These are phyloP conservation scores for Enteromius thamalakanensis DNA, from an alignment of 2,797 vertebrate species.

Conservation along the genomic window DNA sequence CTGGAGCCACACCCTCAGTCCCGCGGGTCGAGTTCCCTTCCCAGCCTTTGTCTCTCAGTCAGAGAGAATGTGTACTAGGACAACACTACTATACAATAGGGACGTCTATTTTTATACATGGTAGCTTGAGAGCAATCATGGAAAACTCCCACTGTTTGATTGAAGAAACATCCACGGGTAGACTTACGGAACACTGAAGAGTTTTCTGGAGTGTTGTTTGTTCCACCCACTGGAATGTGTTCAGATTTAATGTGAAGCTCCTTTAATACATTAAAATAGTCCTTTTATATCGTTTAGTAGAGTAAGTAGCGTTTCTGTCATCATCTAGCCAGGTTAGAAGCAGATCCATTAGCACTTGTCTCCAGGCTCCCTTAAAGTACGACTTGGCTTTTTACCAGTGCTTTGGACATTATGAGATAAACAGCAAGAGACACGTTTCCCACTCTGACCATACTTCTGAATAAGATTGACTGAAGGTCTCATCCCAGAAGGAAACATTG, in stretches of 20 bases:
- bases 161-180: constrained; percentile 3
- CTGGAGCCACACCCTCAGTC: constrained; percentile 65
- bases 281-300: constrained; percentile 31
- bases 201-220: constrained; percentile 25
- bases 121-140: constrained; percentile 28
- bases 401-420: constrained; percentile 43
- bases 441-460: constrained; percentile 33
- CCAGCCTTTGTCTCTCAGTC: constrained; percentile 46
- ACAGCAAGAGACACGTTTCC: constrained; percentile 37
- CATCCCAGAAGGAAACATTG: constrained; percentile 25
- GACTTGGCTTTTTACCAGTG: constrained; percentile 39
- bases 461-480: constrained; percentile 46
- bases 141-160: constrained; percentile 34
- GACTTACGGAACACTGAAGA: constrained; percentile 10
- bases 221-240: constrained; percentile 12
- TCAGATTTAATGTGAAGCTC: constrained; percentile 2
- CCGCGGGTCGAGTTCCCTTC: constrained; percentile 51
- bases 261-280: not conserved
- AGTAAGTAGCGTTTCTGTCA: not conserved
- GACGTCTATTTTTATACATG: constrained; percentile 32
- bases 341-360: constrained; percentile 35
- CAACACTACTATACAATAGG: constrained; percentile 45
- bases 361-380: constrained; percentile 22
- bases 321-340: constrained; percentile 17
- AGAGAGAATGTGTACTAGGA: constrained; percentile 40